phyloP scores from a whole-genome alignment of 2,113 vertebrate species.

The Rhinopomastus cyanomelas region DNA sequence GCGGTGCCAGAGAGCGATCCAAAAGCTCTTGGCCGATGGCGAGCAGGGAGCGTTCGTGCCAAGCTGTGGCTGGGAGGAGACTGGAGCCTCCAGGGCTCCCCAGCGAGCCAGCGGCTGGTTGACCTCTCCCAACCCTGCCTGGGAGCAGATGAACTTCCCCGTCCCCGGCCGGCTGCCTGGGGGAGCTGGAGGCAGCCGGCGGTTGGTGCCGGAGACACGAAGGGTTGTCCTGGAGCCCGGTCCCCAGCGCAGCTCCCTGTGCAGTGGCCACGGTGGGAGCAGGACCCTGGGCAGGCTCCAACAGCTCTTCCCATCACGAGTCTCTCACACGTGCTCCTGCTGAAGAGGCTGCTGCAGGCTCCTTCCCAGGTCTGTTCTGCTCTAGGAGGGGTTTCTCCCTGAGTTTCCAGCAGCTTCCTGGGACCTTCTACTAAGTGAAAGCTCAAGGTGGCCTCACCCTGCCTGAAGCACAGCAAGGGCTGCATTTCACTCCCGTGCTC shows the following conservation, averaged over 20 bases:
- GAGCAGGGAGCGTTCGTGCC: background rate
- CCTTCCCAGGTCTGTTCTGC: background rate
- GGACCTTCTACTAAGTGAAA: background rate
- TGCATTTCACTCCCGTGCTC: background rate
- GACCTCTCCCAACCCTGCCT: background rate
- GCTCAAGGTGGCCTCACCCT: background rate
- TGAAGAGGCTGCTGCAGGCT: background rate
- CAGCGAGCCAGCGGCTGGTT: background rate
- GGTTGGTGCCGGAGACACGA: rapidly evolving
- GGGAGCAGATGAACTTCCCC: background rate
- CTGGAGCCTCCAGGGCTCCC: background rate
- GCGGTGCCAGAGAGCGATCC: background rate
- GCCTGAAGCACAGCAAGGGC: background rate
- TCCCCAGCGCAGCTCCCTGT: background rate
- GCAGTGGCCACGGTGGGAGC: background rate
- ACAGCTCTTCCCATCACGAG: background rate
- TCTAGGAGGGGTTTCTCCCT: background rate
- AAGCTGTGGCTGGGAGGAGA: background rate
- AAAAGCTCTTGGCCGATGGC: background rate
- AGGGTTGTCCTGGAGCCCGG: background rate
- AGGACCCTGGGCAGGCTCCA: background rate
- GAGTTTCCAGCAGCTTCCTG: background rate
- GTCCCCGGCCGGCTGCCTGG: background rate
- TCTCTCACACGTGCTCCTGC: rapidly evolving
- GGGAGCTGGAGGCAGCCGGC: background rate